A percentile compares a stretch with the other conserved stretches of the same genome.
Conservation (phyloP, 2,888 invertebrate species). For the Andricus curvator region DNA sequence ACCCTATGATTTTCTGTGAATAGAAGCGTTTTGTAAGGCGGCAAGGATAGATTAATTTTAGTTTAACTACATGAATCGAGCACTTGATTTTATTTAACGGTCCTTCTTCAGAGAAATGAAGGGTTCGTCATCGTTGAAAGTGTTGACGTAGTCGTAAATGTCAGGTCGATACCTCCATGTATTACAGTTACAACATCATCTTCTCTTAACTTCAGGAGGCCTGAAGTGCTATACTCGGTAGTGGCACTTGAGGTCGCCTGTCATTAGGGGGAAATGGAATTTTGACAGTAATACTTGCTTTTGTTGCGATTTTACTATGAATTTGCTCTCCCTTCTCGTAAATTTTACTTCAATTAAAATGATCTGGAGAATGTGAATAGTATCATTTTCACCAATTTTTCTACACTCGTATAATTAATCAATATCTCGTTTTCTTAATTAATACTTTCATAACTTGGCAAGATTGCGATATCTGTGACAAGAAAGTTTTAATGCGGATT, state of each 20-base stretch:
- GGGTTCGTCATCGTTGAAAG: constrained; percentile 3
- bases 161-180: constrained; percentile 14
- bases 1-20: too few relatives aligned
- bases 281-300: constrained; percentile 7
- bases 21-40: too few relatives aligned
- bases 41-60: too few relatives aligned
- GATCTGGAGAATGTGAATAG: background rate
- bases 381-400: background rate
- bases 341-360: background rate
- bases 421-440: too few relatives aligned
- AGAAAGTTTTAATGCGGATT: too few relatives aligned
- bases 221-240: constrained; percentile 18
- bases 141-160: constrained; percentile 29
- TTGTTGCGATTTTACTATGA: background rate
- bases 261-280: constrained; percentile 19
- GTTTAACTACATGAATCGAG: too few relatives aligned
- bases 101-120: constrained; percentile 12
- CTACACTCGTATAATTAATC: background rate
- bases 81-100: background rate
- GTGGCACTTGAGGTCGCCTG: constrained; percentile 29
- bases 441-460: too few relatives aligned
- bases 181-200: constrained; percentile 22
- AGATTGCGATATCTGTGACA: too few relatives aligned
- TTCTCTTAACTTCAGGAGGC: constrained; percentile 15
- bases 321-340: background rate